Evolutionary conservation across 2,888 invertebrate genomes (phyloP).

Genomic region (Proisotoma minuta): DNA sequence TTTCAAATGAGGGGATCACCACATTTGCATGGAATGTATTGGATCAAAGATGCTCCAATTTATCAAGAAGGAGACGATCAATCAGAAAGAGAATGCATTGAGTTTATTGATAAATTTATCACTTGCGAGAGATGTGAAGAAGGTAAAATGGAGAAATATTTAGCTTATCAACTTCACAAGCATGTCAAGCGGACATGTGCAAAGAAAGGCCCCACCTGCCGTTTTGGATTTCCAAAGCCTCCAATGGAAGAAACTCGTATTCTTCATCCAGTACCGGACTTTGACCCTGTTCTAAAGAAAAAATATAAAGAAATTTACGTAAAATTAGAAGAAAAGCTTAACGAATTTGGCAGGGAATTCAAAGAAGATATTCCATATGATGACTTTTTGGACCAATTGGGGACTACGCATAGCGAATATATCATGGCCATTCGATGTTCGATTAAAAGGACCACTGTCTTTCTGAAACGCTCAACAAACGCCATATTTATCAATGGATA

Average conservation of each 20-base stretch:
- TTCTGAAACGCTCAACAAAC: constrained; percentile 40
- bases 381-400: background rate
- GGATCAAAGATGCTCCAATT: constrained; percentile 21
- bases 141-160: background rate
- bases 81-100: background rate
- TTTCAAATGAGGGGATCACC: constrained; percentile 33
- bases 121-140: constrained; percentile 6
- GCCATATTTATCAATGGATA: constrained; percentile 46
- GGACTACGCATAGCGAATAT: constrained; percentile 10
- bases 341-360: background rate
- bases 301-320: background rate
- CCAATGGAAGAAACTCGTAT: constrained; percentile 12
- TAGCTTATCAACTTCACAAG: constrained; percentile 24
- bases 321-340: constrained; percentile 2
- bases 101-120: constrained; percentile 31
- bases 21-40: constrained; percentile 24
- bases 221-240: constrained; percentile 24
- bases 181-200: constrained; percentile 19
- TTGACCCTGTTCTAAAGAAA: background rate
- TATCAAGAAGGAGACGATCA: constrained; percentile 6
- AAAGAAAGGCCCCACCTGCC: constrained; percentile 12
- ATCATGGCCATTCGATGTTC: constrained; percentile 30
- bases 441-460: constrained; percentile 33
- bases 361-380: background rate
- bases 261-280: constrained; percentile 10